Base-by-base conservation (phyloP, 2,888 invertebrate genomes). In the Noctua fimbriata region DNA sequence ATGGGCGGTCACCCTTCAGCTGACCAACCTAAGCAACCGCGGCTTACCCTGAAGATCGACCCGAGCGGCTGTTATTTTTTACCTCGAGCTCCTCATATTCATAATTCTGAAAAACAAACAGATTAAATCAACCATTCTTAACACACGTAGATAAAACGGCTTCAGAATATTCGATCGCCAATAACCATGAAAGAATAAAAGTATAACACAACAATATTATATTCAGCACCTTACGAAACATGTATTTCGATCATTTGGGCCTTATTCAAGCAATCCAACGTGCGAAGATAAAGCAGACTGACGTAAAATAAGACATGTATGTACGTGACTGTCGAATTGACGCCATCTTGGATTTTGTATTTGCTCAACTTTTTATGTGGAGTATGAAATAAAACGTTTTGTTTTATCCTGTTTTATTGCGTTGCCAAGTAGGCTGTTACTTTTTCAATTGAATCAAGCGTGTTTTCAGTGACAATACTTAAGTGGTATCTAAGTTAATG, bases 231-330 rank as follows among this genome's bases (percentile, higher is more conserved):
- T 76, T 70, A 21, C 65, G 47, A 77, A 73, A 83, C 55, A 79
- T 82, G 73, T 83, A 83, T 86, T 79, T 76, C 75, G 74, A 80
- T 79, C 70, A 76, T 82, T 88, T 76, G 76, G 71, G 70, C 63
- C 78, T 69, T 88, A 83, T 87, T 88, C 78, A 81, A 88, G 80
- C 73, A 71, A 83, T 79, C 65, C 79, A 79, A 85, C 80, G 82
- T 78, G 75, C 58, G 70, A 79, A 87, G 79, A 89, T 86, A 88
- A 88, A 86, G 28, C 81, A 80, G 73, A 77, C 82, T 82, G 88
- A 83, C 82, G n/a, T 86, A 77, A 86, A 89, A 89, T 86, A 89
- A 88, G 81, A 86, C 65, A 67, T 32, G 80, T 78, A 67, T 32
- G 80, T 78, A 89, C 88, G 89, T 88, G 88, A 84, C 80, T 82